Evolutionary conservation across 2,888 invertebrate genomes (phyloP), one percentile per base, ranked within the genome.

Genomic region (Lymantria monacha): DNA sequence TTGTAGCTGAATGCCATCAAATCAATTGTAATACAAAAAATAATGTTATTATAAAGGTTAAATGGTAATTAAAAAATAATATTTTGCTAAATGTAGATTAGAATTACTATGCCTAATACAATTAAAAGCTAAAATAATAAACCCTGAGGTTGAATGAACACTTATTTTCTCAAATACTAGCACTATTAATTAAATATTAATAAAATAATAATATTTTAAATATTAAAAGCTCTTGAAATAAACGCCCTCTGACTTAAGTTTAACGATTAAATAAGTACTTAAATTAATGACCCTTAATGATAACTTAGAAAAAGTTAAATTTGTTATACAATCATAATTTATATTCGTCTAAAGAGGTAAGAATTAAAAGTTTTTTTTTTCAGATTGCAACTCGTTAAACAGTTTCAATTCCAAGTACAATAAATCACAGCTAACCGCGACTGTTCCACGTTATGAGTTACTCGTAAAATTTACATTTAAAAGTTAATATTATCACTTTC

Each of bases 381-480:
- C 81, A 85, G 88, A 88, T 89, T 88, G 87, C 87, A 86, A 89
- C 88, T 87, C 82, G 83, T 88, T 88, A 87, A 89, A 87, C 89
- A 88, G 89, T 90, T 87, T 87, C 88, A 86, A 88, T 87, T 87
- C 85, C 76, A 84, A 87, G 78, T 82, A 84, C 79, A 82, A 89
- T 90, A 90, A 89, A 90, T 90, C 88, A 87, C 82, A 72, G 82
- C 82, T 83, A 87, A 89, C 88, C 87, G 85, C 85, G 86, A 83
- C 86, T 86, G 87, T 87, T 87, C 85, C 82, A 83, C 86, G 85
- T 90, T 90, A 90, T 88, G 88, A 89, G 83, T 90, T 85, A 85
- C 86, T 86, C 87, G 87, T 88, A 88, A 90, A 89, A 89, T 90
- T 88, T 89, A 89, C 88, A 88, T 89, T 88, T 87, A 86, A 90